Conservation (phyloP, 1,140 invertebrate genomes). For the Dolichoris vasculosae region DNA sequence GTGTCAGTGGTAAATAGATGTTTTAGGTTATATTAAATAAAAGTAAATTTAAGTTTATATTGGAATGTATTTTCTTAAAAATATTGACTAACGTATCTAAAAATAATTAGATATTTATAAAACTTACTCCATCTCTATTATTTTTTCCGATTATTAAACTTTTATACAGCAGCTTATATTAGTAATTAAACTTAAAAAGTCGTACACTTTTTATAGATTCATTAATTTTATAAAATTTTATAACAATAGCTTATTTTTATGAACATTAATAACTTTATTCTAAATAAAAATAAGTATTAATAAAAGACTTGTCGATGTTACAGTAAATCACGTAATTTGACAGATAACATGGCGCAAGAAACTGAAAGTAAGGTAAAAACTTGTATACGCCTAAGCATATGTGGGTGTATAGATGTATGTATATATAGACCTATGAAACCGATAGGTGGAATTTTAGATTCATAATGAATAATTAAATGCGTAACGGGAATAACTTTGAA, state of each 20-base stretch:
- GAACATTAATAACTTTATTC: neutral
- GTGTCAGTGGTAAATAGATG: neutral
- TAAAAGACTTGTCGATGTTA: neutral
- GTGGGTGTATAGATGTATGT: no score
- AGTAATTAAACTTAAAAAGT: no score
- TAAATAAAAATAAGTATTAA: neutral
- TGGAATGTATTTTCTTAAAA: neutral
- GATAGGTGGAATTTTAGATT: no score
- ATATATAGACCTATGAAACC: no score
- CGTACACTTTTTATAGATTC: neutral
- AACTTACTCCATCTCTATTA: constrained; percentile 33
- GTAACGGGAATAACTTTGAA: no score
- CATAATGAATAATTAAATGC: no score
- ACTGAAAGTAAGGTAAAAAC: neutral
- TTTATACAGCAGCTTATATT: neutral
- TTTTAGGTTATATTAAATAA: constrained; percentile 25
- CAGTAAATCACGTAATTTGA: neutral
- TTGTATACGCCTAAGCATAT: no score
- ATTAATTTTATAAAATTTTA: neutral
- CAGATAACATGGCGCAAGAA: neutral
- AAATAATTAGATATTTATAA: neutral
- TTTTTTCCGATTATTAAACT: neutral
- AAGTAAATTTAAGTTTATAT: neutral
- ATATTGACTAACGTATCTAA: neutral
- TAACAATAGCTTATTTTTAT: neutral